A percentile compares a stretch with the other conserved stretches of the same genome.
Evolutionary conservation across 2,888 invertebrate genomes (phyloP).

Genomic region (Muschampia plurimacula): DNA sequence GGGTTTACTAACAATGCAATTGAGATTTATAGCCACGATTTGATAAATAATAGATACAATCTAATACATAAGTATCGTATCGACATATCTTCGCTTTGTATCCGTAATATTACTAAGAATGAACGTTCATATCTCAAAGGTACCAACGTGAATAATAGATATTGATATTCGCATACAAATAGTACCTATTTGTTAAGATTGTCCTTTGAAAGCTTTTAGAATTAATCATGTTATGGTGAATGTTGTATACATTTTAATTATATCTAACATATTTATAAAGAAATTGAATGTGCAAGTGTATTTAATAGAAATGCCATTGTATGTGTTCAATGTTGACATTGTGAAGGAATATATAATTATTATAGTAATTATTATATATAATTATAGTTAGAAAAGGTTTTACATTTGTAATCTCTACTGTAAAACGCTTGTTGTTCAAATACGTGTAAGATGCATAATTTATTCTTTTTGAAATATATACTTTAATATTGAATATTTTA

Average conservation of each 20-base stretch:
- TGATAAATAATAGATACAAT: neutral
- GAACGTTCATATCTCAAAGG: conserved; percentile 29
- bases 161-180: conserved; percentile 1
- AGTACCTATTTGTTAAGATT: neutral
- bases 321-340: conserved; percentile 66
- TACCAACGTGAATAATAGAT: conserved; percentile 27
- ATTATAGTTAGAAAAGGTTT: conserved; percentile 10
- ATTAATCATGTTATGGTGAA: conserved; percentile 15
- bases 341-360: conserved; percentile 9
- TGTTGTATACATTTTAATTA: conserved; percentile 3
- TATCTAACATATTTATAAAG: conserved; percentile 7
- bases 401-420: conserved; percentile 11
- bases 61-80: conserved; percentile 14
- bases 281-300: conserved; percentile 55
- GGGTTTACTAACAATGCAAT: conserved; percentile 25
- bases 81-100: conserved; percentile 22
- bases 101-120: neutral
- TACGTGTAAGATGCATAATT: conserved; percentile 12
- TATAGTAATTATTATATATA: no score
- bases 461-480: neutral
- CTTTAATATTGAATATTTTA: neutral
- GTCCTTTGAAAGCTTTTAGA: conserved; percentile 28
- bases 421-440: conserved; percentile 16
- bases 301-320: conserved; percentile 60
- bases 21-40: conserved; percentile 27